These are phyloP conservation scores for Maccullochella peelii DNA, from an alignment of 2,113 vertebrate species.

Conservation along the genomic window DNA sequence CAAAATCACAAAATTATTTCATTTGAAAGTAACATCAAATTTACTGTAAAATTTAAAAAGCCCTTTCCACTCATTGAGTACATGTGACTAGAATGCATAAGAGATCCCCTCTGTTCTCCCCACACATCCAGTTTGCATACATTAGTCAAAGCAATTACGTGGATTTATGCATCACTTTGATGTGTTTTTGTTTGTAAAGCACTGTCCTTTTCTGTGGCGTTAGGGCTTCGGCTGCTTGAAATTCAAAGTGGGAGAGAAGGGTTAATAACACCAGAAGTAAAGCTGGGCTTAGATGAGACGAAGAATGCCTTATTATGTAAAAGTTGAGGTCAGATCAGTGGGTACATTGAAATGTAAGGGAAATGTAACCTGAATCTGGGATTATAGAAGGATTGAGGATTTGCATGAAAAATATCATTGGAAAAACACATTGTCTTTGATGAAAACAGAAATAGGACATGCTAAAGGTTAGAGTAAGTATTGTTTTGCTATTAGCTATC, in stretches of 20 bases:
- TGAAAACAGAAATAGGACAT: neutral
- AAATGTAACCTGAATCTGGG: neutral
- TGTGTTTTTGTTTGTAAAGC: slow-evolving; percentile 69
- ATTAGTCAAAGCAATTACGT: slow-evolving; percentile 63
- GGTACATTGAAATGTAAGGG: neutral
- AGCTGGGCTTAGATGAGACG: neutral
- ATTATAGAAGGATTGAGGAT: neutral
- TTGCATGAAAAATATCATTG: neutral
- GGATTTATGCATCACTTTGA: slow-evolving; percentile 71
- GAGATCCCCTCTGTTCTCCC: slow-evolving; percentile 42
- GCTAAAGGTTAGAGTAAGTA: neutral
- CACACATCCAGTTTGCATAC: slow-evolving; percentile 57
- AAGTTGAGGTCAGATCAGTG: neutral
- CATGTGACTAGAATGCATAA: slow-evolving; percentile 34
- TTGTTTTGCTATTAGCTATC: neutral
- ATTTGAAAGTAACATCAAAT: slow-evolving; percentile 9
- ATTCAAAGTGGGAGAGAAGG: slow-evolving; percentile 32
- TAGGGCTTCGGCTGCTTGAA: slow-evolving; percentile 12
- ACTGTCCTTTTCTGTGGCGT: slow-evolving; percentile 43
- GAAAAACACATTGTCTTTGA: neutral
- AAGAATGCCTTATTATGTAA: neutral
- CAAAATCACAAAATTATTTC: neutral
- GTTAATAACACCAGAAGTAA: slow-evolving; percentile 33
- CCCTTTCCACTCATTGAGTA: neutral
- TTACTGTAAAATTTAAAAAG: slow-evolving; percentile 34